A percentile compares a stretch with the other conserved stretches of the same genome.
phyloP scores from a whole-genome alignment of 2,888 invertebrate genomes.

The Ophion ellenae region DNA sequence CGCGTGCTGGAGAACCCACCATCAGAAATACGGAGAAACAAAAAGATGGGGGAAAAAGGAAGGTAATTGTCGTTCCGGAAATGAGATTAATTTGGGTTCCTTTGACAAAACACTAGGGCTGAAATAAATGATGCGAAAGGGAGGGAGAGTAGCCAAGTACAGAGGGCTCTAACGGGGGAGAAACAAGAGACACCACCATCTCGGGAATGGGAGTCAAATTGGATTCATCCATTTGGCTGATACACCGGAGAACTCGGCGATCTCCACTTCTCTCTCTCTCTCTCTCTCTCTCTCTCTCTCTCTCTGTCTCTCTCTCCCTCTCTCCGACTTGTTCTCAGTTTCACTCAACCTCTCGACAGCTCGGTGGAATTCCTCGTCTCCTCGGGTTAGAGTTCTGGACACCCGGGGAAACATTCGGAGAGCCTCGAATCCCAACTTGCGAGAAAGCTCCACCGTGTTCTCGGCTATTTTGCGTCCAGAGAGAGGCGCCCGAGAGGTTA shows the following conservation, averaged over 20 bases:
- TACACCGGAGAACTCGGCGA: slow-evolving; percentile 4
- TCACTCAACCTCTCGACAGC: slow-evolving; percentile 48
- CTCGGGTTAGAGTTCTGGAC: neutral
- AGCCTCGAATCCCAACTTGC: slow-evolving; percentile 9
- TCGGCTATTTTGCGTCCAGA: slow-evolving; percentile 13
- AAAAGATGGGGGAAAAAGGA: too few relatives aligned
- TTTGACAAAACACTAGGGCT: neutral
- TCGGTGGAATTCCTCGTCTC: slow-evolving; percentile 21
- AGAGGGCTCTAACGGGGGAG: neutral
- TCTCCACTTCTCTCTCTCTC: neutral
- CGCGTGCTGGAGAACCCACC: neutral
- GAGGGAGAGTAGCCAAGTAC: neutral
- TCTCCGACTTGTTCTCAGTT: slow-evolving; percentile 19
- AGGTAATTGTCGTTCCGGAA: neutral
- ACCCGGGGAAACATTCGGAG: slow-evolving; percentile 4
- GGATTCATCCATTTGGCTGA: slow-evolving; percentile 2
- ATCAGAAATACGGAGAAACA: neutral
- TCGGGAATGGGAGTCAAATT: slow-evolving; percentile 12
- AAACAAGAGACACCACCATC: neutral
- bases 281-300: neutral
- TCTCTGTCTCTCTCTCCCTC: neutral
- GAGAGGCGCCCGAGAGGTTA: slow-evolving; percentile 13
- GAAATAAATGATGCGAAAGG: neutral
- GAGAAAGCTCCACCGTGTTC: slow-evolving; percentile 10
- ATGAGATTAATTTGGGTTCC: neutral